These are phyloP conservation scores for Psittacara wagleri DNA, from an alignment of 2,113 vertebrate genomes.

Conservation along the genomic window DNA sequence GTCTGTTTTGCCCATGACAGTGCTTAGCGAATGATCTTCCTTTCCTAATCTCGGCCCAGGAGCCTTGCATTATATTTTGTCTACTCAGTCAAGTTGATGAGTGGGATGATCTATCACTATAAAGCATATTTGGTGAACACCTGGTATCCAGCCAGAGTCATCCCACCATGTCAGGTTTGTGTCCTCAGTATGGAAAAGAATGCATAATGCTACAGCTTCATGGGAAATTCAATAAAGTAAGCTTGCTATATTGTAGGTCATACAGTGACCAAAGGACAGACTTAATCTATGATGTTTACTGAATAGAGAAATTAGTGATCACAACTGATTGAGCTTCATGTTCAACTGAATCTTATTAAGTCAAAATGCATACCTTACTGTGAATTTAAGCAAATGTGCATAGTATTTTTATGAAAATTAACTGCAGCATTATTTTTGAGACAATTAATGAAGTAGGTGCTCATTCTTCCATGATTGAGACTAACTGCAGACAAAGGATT, in stretches of 20 bases:
- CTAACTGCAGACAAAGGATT: not conserved
- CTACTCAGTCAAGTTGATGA: not conserved
- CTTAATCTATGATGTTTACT: not conserved
- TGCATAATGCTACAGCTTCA: not conserved
- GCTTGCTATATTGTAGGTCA: rapidly evolving
- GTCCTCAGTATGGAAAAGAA: not conserved
- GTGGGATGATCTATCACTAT: not conserved
- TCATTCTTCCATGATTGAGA: not conserved
- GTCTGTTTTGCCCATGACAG: not conserved
- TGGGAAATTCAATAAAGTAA: not conserved
- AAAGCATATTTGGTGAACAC: not conserved
- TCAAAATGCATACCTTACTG: not conserved
- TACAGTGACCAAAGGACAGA: not conserved
- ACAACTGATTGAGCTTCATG: not conserved
- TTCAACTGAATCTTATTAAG: not conserved
- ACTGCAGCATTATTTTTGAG: not conserved
- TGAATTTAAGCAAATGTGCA: not conserved
- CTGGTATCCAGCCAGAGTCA: not conserved
- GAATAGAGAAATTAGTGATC: not conserved
- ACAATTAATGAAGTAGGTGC: not conserved
- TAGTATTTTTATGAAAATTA: not conserved
- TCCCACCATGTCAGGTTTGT: not conserved
- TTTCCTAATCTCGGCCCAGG: not conserved
- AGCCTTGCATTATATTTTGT: not conserved
- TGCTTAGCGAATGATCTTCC: not conserved